Conservation (phyloP, 2,797 vertebrate species). For the Apogon hyalosoma region DNA sequence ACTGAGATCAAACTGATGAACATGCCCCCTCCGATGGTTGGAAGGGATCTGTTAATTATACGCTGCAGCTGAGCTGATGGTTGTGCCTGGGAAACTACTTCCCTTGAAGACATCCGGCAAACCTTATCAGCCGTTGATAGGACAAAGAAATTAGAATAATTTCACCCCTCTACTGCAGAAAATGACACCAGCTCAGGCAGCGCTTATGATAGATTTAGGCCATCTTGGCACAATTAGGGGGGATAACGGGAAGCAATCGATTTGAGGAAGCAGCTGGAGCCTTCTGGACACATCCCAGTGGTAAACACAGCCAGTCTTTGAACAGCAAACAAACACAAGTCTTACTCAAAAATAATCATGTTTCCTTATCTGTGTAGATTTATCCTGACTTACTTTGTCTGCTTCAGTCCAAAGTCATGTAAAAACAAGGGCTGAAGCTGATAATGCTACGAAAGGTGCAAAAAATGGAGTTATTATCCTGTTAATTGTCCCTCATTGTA, state of each 20-base stretch:
- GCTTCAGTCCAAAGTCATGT: background rate
- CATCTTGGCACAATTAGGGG: conserved; percentile 48
- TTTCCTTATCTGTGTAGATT: conserved; percentile 22
- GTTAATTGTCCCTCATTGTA: conserved; percentile 57
- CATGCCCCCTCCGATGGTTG: conserved; percentile 37
- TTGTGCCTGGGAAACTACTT: conserved; percentile 45
- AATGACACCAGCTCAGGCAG: conserved; percentile 34
- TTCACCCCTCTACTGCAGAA: conserved; percentile 41
- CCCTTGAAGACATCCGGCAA: conserved; percentile 33
- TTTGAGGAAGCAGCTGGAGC: conserved; percentile 65
- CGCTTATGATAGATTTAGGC: conserved; percentile 50
- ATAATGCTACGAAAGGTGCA: conserved; percentile 14
- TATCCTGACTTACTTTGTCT: conserved; percentile 7
- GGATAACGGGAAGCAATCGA: conserved; percentile 60
- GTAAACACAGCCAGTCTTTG: conserved; percentile 47
- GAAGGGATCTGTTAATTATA: conserved; percentile 66
- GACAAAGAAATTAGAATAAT: conserved; percentile 53
- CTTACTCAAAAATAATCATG: conserved; percentile 11
- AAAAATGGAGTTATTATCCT: conserved; percentile 8
- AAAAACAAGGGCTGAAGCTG: conserved; percentile 12
- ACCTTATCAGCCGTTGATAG: conserved; percentile 48
- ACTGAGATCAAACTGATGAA: conserved; percentile 73
- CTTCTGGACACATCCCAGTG: conserved; percentile 44
- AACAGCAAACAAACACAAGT: conserved; percentile 27
- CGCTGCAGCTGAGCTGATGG: conserved; percentile 55